Evolutionary conservation across 2,797 vertebrate genomes (phyloP).

Genomic region (Bucorvus abyssinicus): DNA sequence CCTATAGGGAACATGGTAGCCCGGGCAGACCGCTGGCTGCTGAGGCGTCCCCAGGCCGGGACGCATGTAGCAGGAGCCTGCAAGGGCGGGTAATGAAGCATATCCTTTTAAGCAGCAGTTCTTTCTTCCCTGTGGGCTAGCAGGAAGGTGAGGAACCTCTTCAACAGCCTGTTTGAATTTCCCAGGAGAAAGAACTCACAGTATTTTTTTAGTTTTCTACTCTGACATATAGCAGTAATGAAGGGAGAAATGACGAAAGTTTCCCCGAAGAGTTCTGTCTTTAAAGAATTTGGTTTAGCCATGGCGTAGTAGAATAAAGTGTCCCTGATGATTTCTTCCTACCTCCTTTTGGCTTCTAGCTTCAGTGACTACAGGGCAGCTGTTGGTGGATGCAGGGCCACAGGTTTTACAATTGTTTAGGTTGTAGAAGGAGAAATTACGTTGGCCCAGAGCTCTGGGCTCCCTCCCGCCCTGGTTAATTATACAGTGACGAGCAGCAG

Average conservation of each 20-base stretch:
- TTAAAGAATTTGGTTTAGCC: neutral
- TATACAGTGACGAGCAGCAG: accelerated
- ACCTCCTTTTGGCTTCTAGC: neutral
- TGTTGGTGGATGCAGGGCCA: neutral
- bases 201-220: neutral
- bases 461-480: neutral
- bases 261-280: neutral
- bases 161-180: conserved; percentile 27
- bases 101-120: neutral
- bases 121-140: neutral
- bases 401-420: too few species aligned
- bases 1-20: neutral
- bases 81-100: neutral
- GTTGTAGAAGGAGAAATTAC: neutral
- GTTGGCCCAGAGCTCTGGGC: neutral
- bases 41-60: neutral
- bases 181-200: neutral
- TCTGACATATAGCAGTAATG: neutral
- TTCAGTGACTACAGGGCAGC: neutral
- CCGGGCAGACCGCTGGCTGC: neutral
- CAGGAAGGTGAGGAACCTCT: neutral
- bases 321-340: neutral
- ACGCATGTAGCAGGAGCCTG: accelerated
- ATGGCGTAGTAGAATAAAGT: neutral
- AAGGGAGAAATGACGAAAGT: neutral